These are phyloP conservation scores for Trichonephila clavipes DNA, from an alignment of 1,140 invertebrate genomes.

Conservation along the genomic window DNA sequence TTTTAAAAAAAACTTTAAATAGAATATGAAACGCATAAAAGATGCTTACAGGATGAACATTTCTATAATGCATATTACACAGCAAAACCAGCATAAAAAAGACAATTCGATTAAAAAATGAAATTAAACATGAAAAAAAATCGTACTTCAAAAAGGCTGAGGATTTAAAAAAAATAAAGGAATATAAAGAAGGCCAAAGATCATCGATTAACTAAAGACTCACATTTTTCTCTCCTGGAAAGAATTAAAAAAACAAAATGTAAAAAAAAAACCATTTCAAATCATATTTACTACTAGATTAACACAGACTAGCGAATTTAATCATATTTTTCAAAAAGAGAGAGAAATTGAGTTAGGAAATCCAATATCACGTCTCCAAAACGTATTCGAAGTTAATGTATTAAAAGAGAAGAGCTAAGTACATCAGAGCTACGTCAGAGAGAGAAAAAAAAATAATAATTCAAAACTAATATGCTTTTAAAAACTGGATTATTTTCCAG, in stretches of 20 bases:
- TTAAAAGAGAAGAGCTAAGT: conserved; percentile 35
- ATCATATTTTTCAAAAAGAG: conserved; percentile 51
- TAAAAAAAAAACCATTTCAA: neutral
- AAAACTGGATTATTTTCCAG: conserved; percentile 38
- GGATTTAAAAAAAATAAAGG: neutral
- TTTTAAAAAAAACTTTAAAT: too few species aligned
- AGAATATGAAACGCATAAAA: too few species aligned
- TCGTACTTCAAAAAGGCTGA: neutral
- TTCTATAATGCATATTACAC: neutral
- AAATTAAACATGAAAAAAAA: neutral
- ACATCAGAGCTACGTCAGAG: neutral
- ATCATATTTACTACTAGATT: conserved; percentile 51
- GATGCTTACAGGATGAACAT: neutral
- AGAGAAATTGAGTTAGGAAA: conserved; percentile 59
- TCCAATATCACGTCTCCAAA: conserved; percentile 60
- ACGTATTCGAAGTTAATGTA: conserved; percentile 63
- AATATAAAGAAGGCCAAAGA: neutral
- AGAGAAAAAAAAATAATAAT: conserved; percentile 58
- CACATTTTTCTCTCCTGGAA: neutral
- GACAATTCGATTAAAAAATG: neutral
- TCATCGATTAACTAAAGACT: neutral
- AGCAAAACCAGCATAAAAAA: neutral
- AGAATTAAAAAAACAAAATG: conserved; percentile 26
- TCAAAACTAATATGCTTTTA: conserved; percentile 64
- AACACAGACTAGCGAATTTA: conserved; percentile 53